Evolutionary conservation across 2,113 vertebrate species (phyloP).

Genomic region (Psammodynastes pulverulentus): DNA sequence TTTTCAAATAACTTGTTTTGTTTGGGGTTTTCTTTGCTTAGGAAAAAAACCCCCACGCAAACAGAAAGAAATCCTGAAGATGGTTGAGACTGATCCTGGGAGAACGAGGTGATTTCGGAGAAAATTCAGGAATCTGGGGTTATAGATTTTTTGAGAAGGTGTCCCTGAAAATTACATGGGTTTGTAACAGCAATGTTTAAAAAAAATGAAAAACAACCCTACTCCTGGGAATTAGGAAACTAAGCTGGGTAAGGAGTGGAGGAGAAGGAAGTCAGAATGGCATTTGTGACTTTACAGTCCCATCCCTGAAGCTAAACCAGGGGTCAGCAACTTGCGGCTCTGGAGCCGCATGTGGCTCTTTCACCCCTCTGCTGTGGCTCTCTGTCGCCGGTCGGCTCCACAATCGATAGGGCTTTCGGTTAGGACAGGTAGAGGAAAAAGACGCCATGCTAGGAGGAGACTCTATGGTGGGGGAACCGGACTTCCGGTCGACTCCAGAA

Average conservation of each 20-base stretch:
- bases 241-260: not conserved
- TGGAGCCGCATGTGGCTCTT: too few relatives aligned
- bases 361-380: too few relatives aligned
- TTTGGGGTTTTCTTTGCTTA: slow-evolving; percentile 53
- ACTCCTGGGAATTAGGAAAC: not conserved
- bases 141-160: not conserved
- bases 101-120: not conserved
- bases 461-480: too few relatives aligned
- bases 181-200: not conserved
- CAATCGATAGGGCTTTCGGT: too few relatives aligned
- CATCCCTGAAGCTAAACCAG: not conserved
- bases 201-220: not conserved
- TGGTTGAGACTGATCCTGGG: slow-evolving; percentile 47
- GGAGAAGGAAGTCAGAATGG: not conserved
- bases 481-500: too few relatives aligned
- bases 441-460: too few relatives aligned
- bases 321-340: too few relatives aligned
- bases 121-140: too few relatives aligned
- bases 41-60: slow-evolving; percentile 77
- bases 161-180: not conserved
- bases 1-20: slow-evolving; percentile 70
- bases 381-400: too few relatives aligned
- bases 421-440: too few relatives aligned
- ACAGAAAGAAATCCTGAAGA: slow-evolving; percentile 60
- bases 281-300: not conserved